These are phyloP conservation scores for Cygnus atratus DNA, from an alignment of 2,113 vertebrate genomes.

Conservation along the genomic window DNA sequence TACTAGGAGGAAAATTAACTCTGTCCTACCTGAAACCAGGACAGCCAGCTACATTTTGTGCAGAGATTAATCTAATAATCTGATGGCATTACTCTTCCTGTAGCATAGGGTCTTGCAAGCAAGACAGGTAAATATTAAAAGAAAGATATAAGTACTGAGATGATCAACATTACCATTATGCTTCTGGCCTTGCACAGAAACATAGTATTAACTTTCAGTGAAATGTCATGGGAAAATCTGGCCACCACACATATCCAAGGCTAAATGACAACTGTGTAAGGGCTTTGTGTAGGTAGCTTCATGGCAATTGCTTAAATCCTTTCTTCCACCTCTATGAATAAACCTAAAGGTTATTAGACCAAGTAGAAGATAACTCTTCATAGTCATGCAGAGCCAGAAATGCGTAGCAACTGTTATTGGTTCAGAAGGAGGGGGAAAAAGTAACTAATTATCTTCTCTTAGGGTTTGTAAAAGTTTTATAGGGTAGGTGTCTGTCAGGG, in stretches of 20 bases:
- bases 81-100: background rate
- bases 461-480: background rate
- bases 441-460: background rate
- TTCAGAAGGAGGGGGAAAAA: rapidly evolving
- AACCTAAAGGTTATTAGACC: background rate
- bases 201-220: background rate
- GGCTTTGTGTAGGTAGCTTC: background rate
- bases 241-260: background rate
- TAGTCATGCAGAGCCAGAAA: background rate
- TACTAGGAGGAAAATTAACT: no score
- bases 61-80: background rate
- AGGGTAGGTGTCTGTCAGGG: background rate
- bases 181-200: background rate
- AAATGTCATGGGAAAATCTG: background rate
- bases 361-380: background rate
- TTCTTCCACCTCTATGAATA: background rate
- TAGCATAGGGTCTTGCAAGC: background rate
- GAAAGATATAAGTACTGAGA: background rate
- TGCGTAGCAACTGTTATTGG: background rate
- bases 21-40: no score
- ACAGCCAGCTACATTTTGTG: background rate
- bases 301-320: background rate
- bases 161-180: background rate
- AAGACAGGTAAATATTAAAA: background rate
- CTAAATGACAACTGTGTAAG: background rate